Base-by-base conservation (phyloP, 2,797 vertebrate species). In the Rallus crepitans region DNA sequence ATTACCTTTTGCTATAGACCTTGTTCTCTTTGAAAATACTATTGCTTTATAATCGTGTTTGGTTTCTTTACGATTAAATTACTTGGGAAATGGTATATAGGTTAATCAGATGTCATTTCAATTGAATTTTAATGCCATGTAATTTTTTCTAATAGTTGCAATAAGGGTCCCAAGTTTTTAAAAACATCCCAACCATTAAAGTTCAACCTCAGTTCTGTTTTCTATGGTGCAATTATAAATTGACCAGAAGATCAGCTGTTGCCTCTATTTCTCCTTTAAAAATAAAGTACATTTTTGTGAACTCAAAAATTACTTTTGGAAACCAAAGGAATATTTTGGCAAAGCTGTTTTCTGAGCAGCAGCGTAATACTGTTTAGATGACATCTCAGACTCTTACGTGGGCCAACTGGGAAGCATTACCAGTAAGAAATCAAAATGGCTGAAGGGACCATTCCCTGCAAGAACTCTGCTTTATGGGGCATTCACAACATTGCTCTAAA, bases 331-430 rank as follows among this genome's bases (percentile, higher is more conserved):
- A 1, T 68, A 77, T 73, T 78, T 91, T 35, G 9, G n/a, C 71
- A 47, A 78, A 39, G 12, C 6, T 56, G 27, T 35, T 79, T 82
- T 60, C 39, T 63, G 33, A 69, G 68, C 20, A 86, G 35, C 11
- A 39, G 15, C 0, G 1, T 18, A 81, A 60, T 25, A 79, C 1
- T 48, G 30, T 40, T 70, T 72, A 78, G 76, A 79, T 7, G 45
- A n/a, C 0, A 0, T 42, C 30, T 27, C 25, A 60, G 40, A 57
- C 24, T 57, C 12, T 56, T 65, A 42, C 0, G 0, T 3, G 63
- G 40, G 35, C 55, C 66, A 87, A n/a, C 2, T 5, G 31, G 45
- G 39, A 89, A 89, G 27, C 23, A 39, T 33, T 48, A 70, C 7
- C 6, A 6, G 12, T 64, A 84, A 71, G 37, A 88, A 87, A 86